A percentile compares a stretch with the other conserved stretches of the same genome.
Evolutionary conservation across 2,797 vertebrate genomes (phyloP).

Genomic region (Etheostoma nigrum): DNA sequence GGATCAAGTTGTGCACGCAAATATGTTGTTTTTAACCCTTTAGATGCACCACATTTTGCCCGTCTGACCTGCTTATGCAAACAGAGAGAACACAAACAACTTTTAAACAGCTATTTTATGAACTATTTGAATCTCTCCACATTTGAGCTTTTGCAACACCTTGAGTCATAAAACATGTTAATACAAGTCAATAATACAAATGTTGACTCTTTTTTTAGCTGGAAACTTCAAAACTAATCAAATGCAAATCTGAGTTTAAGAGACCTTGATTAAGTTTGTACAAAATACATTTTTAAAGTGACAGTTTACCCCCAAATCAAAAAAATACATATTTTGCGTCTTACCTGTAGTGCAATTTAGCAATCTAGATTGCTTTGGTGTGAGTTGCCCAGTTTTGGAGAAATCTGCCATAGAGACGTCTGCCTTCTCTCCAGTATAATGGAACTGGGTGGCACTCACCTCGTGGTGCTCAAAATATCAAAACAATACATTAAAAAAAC

Average conservation of each 20-base stretch:
- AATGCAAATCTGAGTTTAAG: neutral
- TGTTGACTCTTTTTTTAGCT: neutral
- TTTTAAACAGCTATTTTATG: neutral
- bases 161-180: neutral
- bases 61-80: neutral
- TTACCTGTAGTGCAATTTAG: too few relatives aligned
- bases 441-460: too few relatives aligned
- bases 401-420: too few relatives aligned
- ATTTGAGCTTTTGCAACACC: neutral
- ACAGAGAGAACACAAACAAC: neutral
- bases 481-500: too few relatives aligned
- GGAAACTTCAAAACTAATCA: neutral
- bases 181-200: neutral
- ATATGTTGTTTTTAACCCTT: conserved; percentile 55
- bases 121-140: too few relatives aligned
- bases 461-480: too few relatives aligned
- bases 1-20: conserved; percentile 49
- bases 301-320: too few relatives aligned
- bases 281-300: neutral
- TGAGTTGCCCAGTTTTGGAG: too few relatives aligned
- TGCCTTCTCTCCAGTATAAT: too few relatives aligned
- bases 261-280: neutral
- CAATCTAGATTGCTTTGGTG: too few relatives aligned
- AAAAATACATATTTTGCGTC: too few relatives aligned
- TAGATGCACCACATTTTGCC: neutral